Conservation (phyloP, 2,797 vertebrate genomes). For the Aldrovandia affinis region DNA sequence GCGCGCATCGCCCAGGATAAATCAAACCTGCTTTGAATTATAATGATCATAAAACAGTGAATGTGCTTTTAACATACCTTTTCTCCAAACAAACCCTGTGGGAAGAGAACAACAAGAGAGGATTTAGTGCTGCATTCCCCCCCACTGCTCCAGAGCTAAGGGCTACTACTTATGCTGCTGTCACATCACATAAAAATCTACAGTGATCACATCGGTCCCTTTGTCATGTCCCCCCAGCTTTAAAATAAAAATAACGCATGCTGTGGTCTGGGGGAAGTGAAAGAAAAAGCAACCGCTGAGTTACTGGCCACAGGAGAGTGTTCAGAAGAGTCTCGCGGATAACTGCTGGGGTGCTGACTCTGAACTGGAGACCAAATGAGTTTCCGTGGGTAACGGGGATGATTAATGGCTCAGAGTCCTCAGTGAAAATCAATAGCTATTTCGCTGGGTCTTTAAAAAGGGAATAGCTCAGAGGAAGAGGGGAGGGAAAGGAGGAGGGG, state of each 20-base stretch:
- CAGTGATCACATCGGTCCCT: background rate
- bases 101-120: constrained; percentile 46
- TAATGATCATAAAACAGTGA: background rate
- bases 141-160: background rate
- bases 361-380: background rate
- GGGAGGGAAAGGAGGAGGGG: too few species aligned
- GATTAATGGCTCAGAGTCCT: background rate
- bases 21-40: background rate
- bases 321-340: background rate
- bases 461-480: background rate
- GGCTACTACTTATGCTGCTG: background rate
- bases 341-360: background rate
- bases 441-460: background rate
- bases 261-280: background rate
- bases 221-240: background rate
- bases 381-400: background rate
- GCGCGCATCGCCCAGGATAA: background rate
- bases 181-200: background rate
- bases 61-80: constrained; percentile 70
- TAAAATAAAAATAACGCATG: background rate
- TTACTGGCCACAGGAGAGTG: background rate
- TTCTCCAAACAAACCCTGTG: constrained; percentile 80
- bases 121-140: constrained; percentile 12
- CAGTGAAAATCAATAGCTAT: background rate
- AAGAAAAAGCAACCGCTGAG: background rate